A percentile compares a stretch with the other conserved stretches of the same genome.
Conservation (phyloP, 2,888 invertebrate species). For the Hypolimnas misippus region DNA sequence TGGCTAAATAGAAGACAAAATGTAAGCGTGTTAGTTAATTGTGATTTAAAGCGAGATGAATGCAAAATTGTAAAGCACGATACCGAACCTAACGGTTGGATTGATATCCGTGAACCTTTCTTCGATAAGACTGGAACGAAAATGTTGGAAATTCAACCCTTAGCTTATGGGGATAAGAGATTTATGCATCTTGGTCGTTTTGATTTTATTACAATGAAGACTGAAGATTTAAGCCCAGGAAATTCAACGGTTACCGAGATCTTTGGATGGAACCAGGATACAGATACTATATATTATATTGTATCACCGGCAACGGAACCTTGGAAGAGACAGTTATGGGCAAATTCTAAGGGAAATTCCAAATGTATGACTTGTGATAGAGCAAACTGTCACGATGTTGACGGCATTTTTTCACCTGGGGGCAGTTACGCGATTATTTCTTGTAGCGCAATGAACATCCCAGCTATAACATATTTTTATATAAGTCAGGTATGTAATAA, state of each 20-base stretch:
- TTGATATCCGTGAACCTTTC: constrained; percentile 83
- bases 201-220: constrained; percentile 58
- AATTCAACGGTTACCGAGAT: constrained; percentile 84
- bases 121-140: constrained; percentile 75
- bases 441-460: constrained; percentile 65
- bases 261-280: constrained; percentile 85
- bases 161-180: constrained; percentile 64
- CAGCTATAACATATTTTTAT: constrained; percentile 75
- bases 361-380: constrained; percentile 86
- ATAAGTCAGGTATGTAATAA: constrained; percentile 63
- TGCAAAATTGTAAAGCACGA: constrained; percentile 70
- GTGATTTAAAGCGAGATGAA: constrained; percentile 72
- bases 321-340: constrained; percentile 87
- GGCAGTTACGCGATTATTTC: constrained; percentile 64
- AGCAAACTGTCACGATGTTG: constrained; percentile 86
- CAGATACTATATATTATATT: constrained; percentile 86
- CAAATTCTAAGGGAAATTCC: constrained; percentile 84
- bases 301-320: constrained; percentile 86
- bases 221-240: constrained; percentile 81
- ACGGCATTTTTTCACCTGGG: constrained; percentile 81
- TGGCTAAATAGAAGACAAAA: constrained; percentile 96
- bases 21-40: constrained; percentile 84
- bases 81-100: constrained; percentile 88
- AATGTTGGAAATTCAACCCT: constrained; percentile 72
- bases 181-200: constrained; percentile 73